phyloP scores from a whole-genome alignment of 2,113 vertebrate species.

The Tonatia bakeri region DNA sequence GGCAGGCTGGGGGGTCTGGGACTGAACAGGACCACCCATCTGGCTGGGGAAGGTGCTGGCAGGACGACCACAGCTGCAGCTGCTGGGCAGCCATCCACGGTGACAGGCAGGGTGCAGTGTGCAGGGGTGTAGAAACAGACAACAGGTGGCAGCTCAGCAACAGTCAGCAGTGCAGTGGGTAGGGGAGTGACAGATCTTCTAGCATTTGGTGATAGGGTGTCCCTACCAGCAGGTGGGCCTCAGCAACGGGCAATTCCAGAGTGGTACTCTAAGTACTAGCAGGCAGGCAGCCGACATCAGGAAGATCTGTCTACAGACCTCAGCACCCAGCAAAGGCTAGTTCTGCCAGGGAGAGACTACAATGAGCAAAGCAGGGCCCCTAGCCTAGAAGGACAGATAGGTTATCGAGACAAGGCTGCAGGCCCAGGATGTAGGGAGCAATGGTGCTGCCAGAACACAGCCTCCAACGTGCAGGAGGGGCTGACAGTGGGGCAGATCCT shows the following conservation, averaged over 20 bases:
- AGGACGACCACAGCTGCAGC: slow-evolving; percentile 57
- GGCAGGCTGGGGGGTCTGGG: not conserved
- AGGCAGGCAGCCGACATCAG: too few relatives aligned
- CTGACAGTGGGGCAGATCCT: not conserved
- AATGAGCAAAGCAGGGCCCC: not conserved
- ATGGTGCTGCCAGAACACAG: not conserved
- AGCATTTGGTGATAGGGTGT: not conserved
- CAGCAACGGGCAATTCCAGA: not conserved
- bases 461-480: not conserved
- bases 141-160: slow-evolving; percentile 49
- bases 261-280: not conserved
- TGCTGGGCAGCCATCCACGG: slow-evolving; percentile 60
- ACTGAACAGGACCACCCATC: slow-evolving; percentile 47
- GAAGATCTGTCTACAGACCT: not conserved
- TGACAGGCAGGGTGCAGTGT: slow-evolving; percentile 30
- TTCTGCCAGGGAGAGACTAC: too few relatives aligned
- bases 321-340: not conserved
- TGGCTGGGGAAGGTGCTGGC: slow-evolving; percentile 53
- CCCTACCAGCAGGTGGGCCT: slow-evolving; percentile 33
- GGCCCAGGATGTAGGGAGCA: not conserved
- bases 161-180: rapidly evolving
- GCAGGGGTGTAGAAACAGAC: slow-evolving; percentile 42
- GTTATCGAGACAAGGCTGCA: not conserved
- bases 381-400: not conserved
- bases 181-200: not conserved